A percentile compares a stretch with the other conserved stretches of the same genome.
These are phyloP conservation scores for Pedicia rivosa DNA, from an alignment of 2,888 invertebrate genomes.

Conservation along the genomic window DNA sequence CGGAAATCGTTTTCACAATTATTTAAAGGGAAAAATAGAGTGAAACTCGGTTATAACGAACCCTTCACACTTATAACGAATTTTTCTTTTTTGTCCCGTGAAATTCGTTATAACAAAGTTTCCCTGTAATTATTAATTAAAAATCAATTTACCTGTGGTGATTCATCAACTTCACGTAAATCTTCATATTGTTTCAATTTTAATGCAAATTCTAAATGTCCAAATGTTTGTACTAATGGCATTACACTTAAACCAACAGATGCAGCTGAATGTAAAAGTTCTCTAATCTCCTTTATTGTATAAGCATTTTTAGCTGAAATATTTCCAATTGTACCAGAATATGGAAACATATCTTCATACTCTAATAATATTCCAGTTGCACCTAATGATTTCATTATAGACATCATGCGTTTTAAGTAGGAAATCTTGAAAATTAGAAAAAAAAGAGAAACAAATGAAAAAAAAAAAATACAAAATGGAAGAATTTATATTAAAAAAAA, in stretches of 20 bases:
- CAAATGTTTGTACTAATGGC: constrained; percentile 62
- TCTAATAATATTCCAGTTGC: constrained; percentile 59
- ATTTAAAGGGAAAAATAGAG: too few relatives aligned
- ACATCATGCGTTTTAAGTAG: constrained; percentile 40
- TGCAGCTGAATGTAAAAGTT: constrained; percentile 40
- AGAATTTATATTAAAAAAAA: too few relatives aligned
- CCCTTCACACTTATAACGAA: too few relatives aligned
- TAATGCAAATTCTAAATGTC: constrained; percentile 56
- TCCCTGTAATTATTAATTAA: not conserved
- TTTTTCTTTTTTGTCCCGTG: too few relatives aligned
- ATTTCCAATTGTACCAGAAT: constrained; percentile 38
- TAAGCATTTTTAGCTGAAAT: constrained; percentile 39
- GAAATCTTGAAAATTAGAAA: constrained; percentile 38
- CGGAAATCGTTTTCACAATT: not conserved
- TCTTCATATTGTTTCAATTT: constrained; percentile 45
- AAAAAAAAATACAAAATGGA: constrained; percentile 26
- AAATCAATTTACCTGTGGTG: constrained; percentile 29
- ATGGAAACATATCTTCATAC: constrained; percentile 75
- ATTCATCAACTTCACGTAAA: constrained; percentile 46
- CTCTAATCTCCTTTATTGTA: constrained; percentile 8
- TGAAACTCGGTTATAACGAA: too few relatives aligned
- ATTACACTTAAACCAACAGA: constrained; percentile 47
- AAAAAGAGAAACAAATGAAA: constrained; percentile 7
- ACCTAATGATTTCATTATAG: constrained; percentile 40
- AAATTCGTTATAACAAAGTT: too few relatives aligned